phyloP scores from a whole-genome alignment of 30 jellyfish, hydroid and myxozoan genomes.

The Aurelia aurita complex sp. Pacific region DNA sequence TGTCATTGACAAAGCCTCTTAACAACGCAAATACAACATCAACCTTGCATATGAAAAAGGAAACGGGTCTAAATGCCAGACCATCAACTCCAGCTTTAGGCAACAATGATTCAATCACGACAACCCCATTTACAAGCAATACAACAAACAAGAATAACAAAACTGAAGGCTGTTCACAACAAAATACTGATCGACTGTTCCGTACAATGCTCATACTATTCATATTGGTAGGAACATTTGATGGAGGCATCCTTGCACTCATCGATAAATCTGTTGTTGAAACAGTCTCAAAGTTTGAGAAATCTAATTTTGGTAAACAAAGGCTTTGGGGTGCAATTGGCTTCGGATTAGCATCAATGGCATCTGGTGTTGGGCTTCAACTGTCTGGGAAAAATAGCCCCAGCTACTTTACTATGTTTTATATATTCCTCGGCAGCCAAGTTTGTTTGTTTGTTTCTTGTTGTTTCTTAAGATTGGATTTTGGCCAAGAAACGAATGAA shows the following conservation, averaged over 20 bases:
- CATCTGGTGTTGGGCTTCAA: constrained; percentile 67
- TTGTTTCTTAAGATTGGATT: constrained; percentile 3
- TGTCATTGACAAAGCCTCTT: too few species aligned
- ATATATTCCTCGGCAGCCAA: constrained; percentile 40
- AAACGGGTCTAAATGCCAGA: too few species aligned
- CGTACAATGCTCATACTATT: constrained; percentile 32
- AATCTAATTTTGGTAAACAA: constrained; percentile 57
- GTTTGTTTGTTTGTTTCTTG: constrained; percentile 18
- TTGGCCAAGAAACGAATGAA: not conserved
- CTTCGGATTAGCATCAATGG: constrained; percentile 57
- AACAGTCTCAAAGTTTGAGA: constrained; percentile 4
- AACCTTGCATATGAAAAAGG: too few species aligned
- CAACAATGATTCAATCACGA: too few species aligned
- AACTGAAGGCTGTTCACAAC: not conserved
- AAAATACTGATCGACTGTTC: constrained; percentile 4
- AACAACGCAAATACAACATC: too few species aligned
- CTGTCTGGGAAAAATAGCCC: constrained; percentile 42
- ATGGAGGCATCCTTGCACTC: constrained; percentile 66
- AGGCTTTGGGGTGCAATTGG: constrained; percentile 88
- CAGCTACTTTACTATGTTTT: constrained; percentile 44
- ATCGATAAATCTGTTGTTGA: constrained; percentile 56
- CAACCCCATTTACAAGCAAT: too few species aligned
- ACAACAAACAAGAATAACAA: too few species aligned
- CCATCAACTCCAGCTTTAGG: too few species aligned
- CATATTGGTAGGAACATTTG: constrained; percentile 46